Base-by-base conservation (phyloP, 1,140 invertebrate genomes). In the Neodiprion virginianus region DNA sequence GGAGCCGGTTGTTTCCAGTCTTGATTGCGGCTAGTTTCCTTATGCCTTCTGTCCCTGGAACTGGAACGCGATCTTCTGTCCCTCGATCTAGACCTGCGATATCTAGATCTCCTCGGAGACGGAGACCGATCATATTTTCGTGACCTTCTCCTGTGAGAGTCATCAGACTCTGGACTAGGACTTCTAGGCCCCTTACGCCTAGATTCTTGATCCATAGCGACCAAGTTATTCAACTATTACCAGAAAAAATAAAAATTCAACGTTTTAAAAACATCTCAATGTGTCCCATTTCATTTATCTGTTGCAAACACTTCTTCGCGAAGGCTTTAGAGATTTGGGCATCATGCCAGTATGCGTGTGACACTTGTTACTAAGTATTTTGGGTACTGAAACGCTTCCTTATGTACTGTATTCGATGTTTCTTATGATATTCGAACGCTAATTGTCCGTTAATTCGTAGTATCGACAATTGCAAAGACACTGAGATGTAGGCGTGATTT, bases 81-180 rank as follows among this genome's bases (percentile, higher is more conserved):
- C 23, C 85, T 77, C 0, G 86, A 88, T 4, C 86, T 75, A 0
- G 88, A 89, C 69, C 86, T 80, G 12, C 86, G 80, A 48, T 88
- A 89, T 69, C 86, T 77, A 0, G 78, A 81, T 74, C 88, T 79
- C 69, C 88, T 83, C 0, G 88, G 88, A 1, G 88, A 89, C 9
- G 86, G 86, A 5, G 88, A 88, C 67, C 86, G 77, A 40, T 88
- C 87, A 40, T 89, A 88, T 28, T 89, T 88, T 14, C 86, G 77
- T 8, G 83, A 83, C 66, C 87, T 74, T 76, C 86, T 84, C 48
- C 84, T 82, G 50, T 86, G 85, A 0, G 83, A 85, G 69, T 86
- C 83, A 48, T 88, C 86, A 0, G 88, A 89, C 69, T 87, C 86
- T 0, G 82, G 80, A 66, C 85, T 87, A 0, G 86, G 86, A 75